phyloP scores from a whole-genome alignment of 2,888 invertebrate genomes.

The Chrysolina americana region DNA sequence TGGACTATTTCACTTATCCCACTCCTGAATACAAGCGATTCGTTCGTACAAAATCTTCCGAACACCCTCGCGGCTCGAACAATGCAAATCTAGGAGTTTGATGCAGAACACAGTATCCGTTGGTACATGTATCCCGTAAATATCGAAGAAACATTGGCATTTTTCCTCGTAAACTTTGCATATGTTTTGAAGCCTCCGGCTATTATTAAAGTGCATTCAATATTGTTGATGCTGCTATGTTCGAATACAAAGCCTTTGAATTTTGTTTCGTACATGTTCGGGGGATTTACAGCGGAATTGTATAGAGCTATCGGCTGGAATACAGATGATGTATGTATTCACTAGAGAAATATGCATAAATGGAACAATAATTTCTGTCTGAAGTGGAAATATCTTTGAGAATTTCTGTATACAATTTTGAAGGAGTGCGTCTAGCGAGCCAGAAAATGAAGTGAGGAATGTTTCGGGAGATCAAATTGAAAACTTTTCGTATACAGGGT shows the following conservation, averaged over 20 bases:
- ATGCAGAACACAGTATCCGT: not conserved
- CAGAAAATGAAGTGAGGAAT: too few relatives aligned
- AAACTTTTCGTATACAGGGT: too few relatives aligned
- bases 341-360: not conserved
- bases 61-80: not conserved
- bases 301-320: not conserved
- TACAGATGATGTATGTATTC: not conserved
- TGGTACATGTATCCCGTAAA: constrained; percentile 18
- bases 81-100: not conserved
- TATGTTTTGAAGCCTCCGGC: not conserved
- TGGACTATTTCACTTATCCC: not conserved
- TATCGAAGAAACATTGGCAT: constrained; percentile 15
- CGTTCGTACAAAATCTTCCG: not conserved
- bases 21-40: not conserved
- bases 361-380: not conserved
- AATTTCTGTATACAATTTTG: not conserved
- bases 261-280: constrained; percentile 24
- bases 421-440: not conserved
- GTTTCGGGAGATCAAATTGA: too few relatives aligned
- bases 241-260: constrained; percentile 26
- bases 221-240: constrained; percentile 29
- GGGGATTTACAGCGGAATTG: constrained; percentile 4
- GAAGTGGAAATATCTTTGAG: not conserved
- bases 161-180: not conserved
- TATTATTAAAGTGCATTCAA: constrained; percentile 32